phyloP scores from a whole-genome alignment of 2,113 vertebrate genomes.

The Mixornis gularis region DNA sequence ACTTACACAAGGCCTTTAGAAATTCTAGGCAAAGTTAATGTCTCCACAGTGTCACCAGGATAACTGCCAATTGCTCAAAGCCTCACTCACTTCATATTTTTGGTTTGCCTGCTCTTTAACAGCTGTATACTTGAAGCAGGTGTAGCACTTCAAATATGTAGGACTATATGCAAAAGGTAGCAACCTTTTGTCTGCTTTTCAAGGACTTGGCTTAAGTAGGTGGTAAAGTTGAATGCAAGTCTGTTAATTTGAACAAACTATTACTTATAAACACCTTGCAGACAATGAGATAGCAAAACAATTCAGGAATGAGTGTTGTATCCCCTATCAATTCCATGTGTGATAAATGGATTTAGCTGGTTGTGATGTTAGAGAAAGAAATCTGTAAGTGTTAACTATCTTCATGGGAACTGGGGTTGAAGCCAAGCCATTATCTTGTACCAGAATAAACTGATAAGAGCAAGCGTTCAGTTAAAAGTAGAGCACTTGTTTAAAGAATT shows the following conservation, averaged over 20 bases:
- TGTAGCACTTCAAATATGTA: neutral
- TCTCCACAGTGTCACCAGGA: neutral
- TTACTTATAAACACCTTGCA: neutral
- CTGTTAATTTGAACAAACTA: neutral
- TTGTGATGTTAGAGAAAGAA: neutral
- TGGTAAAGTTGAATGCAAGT: neutral
- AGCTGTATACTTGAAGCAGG: neutral
- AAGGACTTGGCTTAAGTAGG: neutral
- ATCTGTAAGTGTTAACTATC: neutral
- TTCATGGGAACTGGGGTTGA: neutral
- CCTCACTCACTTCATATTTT: neutral
- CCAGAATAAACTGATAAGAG: constrained; percentile 7
- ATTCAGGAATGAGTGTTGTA: neutral
- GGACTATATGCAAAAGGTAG: neutral
- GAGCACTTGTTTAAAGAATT: neutral
- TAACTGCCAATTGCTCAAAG: neutral
- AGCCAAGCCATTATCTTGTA: constrained; percentile 26
- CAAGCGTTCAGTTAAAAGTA: neutral
- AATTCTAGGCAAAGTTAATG: neutral
- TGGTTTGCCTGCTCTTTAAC: neutral
- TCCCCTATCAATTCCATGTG: neutral
- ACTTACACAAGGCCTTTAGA: neutral
- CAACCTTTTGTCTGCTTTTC: neutral
- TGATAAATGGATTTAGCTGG: neutral
- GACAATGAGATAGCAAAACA: neutral